A percentile compares a stretch with the other conserved stretches of the same genome.
Evolutionary conservation across 2,113 vertebrate genomes (phyloP).

Genomic region (Proteles cristata): DNA sequence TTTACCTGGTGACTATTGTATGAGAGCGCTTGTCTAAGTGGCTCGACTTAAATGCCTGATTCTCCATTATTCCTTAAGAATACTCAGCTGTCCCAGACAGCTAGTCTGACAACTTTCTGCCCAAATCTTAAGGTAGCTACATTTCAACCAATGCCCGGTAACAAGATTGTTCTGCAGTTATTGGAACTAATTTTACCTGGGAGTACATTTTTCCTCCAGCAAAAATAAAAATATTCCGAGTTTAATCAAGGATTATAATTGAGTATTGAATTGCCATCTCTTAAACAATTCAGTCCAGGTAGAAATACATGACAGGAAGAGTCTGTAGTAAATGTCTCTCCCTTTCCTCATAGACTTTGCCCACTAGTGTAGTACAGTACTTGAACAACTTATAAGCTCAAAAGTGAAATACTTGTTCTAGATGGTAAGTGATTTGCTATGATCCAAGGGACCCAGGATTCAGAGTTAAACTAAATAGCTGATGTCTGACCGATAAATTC

Average conservation of each 20-base stretch:
- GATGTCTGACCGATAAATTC: neutral
- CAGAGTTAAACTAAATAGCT: slow-evolving; percentile 7
- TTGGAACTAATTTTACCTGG: slow-evolving; percentile 25
- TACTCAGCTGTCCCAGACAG: neutral
- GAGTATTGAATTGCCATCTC: neutral
- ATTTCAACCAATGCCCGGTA: neutral
- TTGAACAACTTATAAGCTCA: neutral
- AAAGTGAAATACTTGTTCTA: neutral
- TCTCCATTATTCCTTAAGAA: neutral
- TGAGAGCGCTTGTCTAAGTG: neutral
- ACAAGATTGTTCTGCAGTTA: neutral
- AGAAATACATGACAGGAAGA: neutral
- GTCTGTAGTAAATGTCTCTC: neutral
- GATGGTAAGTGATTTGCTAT: neutral
- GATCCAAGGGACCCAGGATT: neutral
- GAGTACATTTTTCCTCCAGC: neutral
- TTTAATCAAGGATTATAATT: slow-evolving; percentile 41
- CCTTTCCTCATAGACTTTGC: neutral
- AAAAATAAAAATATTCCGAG: neutral
- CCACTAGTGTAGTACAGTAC: neutral
- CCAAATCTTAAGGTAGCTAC: neutral
- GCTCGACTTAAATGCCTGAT: neutral
- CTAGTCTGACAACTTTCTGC: neutral
- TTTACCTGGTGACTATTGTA: neutral
- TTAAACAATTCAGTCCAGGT: neutral